Base-by-base conservation (phyloP, 2,113 vertebrate species). In the Noturus placidus region DNA sequence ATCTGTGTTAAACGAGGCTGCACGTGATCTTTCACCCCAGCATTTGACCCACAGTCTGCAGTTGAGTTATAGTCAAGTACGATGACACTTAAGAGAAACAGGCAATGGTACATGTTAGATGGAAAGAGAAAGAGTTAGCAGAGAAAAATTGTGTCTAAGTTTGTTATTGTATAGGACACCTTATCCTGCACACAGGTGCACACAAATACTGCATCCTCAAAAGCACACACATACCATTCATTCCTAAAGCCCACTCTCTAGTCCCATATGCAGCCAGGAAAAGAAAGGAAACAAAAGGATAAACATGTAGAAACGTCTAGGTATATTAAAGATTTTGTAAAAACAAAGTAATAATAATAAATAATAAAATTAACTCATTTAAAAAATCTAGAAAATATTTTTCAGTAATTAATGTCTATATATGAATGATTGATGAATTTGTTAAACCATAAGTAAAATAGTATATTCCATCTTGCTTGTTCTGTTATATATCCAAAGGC, bases 161-260 rank as follows among this genome's bases (percentile, higher is more conserved):
- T 93, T 95, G 94, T 94, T 95, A 94, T 93, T 94, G 90, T 78
- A 87, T 77, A 63, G 90, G 95, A 94, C 61, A 96, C 90, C 90
- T 92, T 91, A 95, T 95, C 88, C 94, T 89, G 90, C 33, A 88
- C 78, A 89, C 96, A 95, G 95, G 93, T 96, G 95, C 90, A 89
- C 86, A 89, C 90, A 89, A 88, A 91, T 63, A 89, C 63, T 83
- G 80, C 77, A 89, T 87, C 85, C 85, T 87, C 57, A 84, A 42
- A 27, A 80, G 76, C 65, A 59, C 65, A 81, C 81, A 84, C 84
- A 88, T 90, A 86, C 84, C 89, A 65, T 30, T 50, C 83, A 88
- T 90, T 90, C 89, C 57, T 87, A 20, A 86, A 52, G 1, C 46
- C 27, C 57, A 69, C 82, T 89, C 52, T 79, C 27, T 20, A 30